Evolutionary conservation across 2,888 invertebrate genomes (phyloP), one percentile per base, ranked within the genome.

Genomic region (Nemotelus pantherinus): DNA sequence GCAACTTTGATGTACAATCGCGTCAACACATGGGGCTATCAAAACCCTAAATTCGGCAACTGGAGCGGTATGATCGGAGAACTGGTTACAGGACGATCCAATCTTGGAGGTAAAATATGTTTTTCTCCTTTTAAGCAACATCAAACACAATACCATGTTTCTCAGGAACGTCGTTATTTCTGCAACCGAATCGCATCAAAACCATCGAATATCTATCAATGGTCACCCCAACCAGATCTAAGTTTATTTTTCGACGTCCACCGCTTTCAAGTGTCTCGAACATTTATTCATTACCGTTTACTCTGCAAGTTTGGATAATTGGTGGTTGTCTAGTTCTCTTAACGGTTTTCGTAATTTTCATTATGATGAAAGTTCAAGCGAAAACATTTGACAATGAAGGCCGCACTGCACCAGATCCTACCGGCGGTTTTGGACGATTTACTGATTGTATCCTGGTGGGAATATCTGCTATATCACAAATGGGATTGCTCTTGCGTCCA

Each of bases 31-130:
- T 92, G 92, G 92, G 92, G 92, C 2, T 91, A 92, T 81, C 85
- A 82, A 63, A 83, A 85, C 80, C 84, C 88, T 68, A 89, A 90
- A 80, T 87, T 89, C 2, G 88, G 89, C 3, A 76, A 84, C 75
- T 92, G 91, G 91, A 91, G 88, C 82, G 92, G 92, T 41, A 90
- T 92, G 90, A 90, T 91, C 76, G 91, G 91, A 0, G 88, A 89
- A 82, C 84, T 92, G 79, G 86, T 88, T 1, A 85, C 88, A 77
- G 87, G 88, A 43, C 89, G 90, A 84, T 90, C 89, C 9, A 91
- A 91, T 81, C 88, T 91, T 79, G 91, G 91, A 87, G 79, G 79
- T 79, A 68, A 6, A 25, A 25, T 25, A 25, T n/a, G n/a, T n/a
- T n/a, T 3, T 44, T 47, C 1, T 53, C 53, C 6, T 7, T 7